phyloP scores from a whole-genome alignment of 2,113 vertebrate genomes.

The Vulpes vulpes region DNA sequence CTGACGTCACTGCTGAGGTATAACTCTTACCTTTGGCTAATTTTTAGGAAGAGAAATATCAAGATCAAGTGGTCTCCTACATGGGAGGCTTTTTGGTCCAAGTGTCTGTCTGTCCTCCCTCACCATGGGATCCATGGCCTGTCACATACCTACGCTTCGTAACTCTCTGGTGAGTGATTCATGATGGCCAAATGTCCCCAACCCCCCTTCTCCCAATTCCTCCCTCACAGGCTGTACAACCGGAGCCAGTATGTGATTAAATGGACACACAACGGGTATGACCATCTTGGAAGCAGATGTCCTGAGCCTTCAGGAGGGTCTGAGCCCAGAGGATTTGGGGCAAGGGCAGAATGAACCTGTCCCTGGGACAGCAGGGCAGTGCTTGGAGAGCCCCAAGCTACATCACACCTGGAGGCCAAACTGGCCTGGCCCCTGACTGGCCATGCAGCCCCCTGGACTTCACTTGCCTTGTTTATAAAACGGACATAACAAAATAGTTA shows the following conservation, averaged over 20 bases:
- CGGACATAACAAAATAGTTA: background rate
- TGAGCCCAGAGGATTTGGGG: background rate
- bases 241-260: rapidly evolving
- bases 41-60: background rate
- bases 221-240: rapidly evolving
- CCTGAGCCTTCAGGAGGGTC: background rate
- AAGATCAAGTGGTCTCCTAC: background rate
- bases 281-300: background rate
- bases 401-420: background rate
- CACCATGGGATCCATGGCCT: background rate
- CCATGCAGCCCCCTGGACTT: background rate
- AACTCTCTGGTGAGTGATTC: background rate
- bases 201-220: too few relatives aligned
- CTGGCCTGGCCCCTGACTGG: background rate
- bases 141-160: background rate
- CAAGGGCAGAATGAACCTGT: background rate
- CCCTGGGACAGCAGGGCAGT: background rate
- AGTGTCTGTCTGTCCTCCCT: background rate
- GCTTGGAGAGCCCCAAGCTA: background rate
- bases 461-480: background rate
- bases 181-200: background rate
- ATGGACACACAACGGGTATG: background rate
- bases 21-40: background rate
- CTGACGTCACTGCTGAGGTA: background rate
- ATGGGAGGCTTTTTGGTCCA: background rate